These are phyloP conservation scores for Neoseiulus cucumeris DNA, from an alignment of 1,140 invertebrate species.

Conservation along the genomic window DNA sequence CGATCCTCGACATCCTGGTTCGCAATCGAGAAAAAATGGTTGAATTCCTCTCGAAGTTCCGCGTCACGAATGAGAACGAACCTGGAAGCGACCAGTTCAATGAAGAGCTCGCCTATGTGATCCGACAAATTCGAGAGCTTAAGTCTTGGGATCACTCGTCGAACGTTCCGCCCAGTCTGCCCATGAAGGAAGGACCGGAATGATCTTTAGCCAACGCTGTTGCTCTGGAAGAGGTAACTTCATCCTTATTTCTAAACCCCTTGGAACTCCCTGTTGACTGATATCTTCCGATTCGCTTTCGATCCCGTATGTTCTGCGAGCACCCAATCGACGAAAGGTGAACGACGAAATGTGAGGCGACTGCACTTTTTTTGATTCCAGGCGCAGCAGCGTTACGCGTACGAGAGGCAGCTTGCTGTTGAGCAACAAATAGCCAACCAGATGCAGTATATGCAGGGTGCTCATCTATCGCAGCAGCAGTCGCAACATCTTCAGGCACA, in stretches of 20 bases:
- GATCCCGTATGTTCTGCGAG: not conserved
- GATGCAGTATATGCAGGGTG: not conserved
- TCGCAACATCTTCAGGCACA: not conserved
- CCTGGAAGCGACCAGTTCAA: constrained; percentile 32
- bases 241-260: too few relatives aligned
- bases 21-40: constrained; percentile 34
- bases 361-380: too few relatives aligned
- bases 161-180: not conserved
- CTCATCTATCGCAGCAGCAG: not conserved
- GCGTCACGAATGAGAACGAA: constrained; percentile 27
- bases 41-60: constrained; percentile 35
- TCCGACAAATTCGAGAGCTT: constrained; percentile 37
- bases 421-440: not conserved
- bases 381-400: not conserved
- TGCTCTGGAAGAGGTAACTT: not conserved
- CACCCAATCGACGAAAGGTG: too few relatives aligned
- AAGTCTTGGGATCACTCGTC: constrained; percentile 18
- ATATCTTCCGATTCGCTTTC: too few relatives aligned
- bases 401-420: not conserved
- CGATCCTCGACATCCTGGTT: constrained; percentile 34
- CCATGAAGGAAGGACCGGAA: not conserved
- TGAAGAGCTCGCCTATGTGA: constrained; percentile 37
- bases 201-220: not conserved
- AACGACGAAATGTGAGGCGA: too few relatives aligned
- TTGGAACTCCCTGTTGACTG: too few relatives aligned